Conservation (phyloP, 2,797 vertebrate genomes). For the Lutjanus argentimaculatus region DNA sequence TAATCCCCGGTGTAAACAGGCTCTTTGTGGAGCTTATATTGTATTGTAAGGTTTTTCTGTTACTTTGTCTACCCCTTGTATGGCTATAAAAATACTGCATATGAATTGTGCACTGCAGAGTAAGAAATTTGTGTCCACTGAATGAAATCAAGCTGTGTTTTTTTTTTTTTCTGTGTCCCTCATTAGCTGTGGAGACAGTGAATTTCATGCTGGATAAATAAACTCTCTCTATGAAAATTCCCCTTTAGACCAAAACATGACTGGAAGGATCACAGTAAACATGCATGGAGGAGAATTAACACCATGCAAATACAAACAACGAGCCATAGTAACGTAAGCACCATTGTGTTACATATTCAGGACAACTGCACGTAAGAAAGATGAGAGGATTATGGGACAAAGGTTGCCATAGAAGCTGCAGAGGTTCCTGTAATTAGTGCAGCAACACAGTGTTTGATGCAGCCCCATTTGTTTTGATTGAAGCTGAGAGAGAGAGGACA, state of each 20-base stretch:
- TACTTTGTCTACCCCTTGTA: constrained; percentile 4
- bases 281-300: constrained; percentile 39
- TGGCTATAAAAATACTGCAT: neutral
- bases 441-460: constrained; percentile 67
- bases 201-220: constrained; percentile 48
- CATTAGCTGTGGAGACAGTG: constrained; percentile 2
- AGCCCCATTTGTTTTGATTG: constrained; percentile 54
- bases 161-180: neutral
- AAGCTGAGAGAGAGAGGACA: constrained; percentile 29
- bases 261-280: constrained; percentile 14
- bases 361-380: constrained; percentile 41
- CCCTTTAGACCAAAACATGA: neutral
- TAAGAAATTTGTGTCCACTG: constrained; percentile 1
- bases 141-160: constrained; percentile 24
- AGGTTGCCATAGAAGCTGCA: constrained; percentile 76
- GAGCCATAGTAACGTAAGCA: constrained; percentile 47
- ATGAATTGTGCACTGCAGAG: neutral
- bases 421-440: constrained; percentile 65
- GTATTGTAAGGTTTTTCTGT: neutral
- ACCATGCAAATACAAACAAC: constrained; percentile 56
- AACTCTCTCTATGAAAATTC: neutral
- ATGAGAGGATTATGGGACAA: constrained; percentile 63
- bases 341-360: constrained; percentile 43
- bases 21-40: no score
- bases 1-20: no score